A percentile compares a stretch with the other conserved stretches of the same genome.
phyloP scores from a whole-genome alignment of 2,797 vertebrate genomes.

The Acridotheres tristis region DNA sequence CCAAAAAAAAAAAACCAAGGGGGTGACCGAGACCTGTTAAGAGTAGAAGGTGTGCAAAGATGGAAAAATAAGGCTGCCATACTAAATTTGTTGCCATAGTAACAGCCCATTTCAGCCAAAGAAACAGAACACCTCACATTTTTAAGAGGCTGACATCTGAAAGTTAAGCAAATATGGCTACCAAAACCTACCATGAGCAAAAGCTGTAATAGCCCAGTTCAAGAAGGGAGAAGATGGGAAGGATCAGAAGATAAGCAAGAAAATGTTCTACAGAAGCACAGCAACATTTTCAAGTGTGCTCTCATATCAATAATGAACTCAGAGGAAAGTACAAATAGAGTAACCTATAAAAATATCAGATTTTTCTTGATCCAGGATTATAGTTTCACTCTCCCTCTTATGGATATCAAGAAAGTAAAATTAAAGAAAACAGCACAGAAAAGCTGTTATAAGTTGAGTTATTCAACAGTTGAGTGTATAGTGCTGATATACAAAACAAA shows the following conservation, averaged over 20 bases:
- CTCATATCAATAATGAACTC: not conserved
- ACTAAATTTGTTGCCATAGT: not conserved
- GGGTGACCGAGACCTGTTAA: not conserved
- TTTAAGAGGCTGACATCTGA: not conserved
- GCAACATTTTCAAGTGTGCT: not conserved
- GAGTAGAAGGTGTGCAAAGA: not conserved
- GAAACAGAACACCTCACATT: not conserved
- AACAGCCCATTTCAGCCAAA: not conserved
- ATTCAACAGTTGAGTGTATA: not conserved
- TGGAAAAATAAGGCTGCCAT: not conserved
- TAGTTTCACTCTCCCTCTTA: not conserved
- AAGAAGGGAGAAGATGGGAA: not conserved
- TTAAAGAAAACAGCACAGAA: not conserved
- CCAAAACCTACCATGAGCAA: not conserved
- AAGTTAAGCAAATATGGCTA: not conserved
- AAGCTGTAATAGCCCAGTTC: not conserved
- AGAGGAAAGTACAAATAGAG: not conserved
- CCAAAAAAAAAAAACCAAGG: not conserved
- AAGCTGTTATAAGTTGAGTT: not conserved
- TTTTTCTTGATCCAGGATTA: not conserved
- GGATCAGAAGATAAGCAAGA: not conserved
- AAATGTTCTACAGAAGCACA: not conserved
- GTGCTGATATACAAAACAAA: not conserved
- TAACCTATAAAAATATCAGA: not conserved
- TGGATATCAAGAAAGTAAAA: not conserved